Evolutionary conservation across 2,797 vertebrate genomes (phyloP).

Genomic region (Carapus acus): DNA sequence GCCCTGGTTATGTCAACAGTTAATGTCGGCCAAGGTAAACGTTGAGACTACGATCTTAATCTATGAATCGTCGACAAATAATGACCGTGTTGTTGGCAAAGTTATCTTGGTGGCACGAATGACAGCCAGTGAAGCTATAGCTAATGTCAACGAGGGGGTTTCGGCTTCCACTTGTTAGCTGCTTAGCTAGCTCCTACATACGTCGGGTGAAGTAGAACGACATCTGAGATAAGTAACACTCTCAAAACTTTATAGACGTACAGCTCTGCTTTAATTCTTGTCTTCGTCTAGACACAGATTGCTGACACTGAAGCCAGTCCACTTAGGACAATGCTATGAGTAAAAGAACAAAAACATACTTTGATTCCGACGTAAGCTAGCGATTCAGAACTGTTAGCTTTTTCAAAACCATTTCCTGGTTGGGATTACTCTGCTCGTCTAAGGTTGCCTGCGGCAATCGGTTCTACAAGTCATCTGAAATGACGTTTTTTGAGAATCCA

Average conservation of each 20-base stretch:
- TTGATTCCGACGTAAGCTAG: conserved; percentile 45
- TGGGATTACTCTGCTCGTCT: conserved; percentile 23
- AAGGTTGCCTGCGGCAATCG: no score
- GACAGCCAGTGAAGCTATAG: conserved; percentile 54
- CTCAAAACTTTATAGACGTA: background rate
- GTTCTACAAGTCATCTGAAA: background rate
- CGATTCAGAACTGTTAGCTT: conserved; percentile 29
- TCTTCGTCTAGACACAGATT: background rate
- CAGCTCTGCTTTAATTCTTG: background rate
- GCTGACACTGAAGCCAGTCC: background rate
- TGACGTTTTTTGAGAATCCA: background rate
- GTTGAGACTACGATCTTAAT: background rate
- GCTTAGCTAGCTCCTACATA: conserved; percentile 29
- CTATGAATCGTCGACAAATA: conserved; percentile 2
- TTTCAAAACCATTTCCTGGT: conserved; percentile 62
- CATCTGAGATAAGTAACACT: conserved; percentile 18
- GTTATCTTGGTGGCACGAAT: conserved; percentile 38
- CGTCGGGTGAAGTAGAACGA: conserved; percentile 25
- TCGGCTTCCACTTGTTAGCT: conserved; percentile 39
- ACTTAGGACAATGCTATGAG: conserved; percentile 14
- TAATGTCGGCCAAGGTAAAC: conserved; percentile 58
- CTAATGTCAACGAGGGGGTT: conserved; percentile 60
- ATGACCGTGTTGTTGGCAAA: conserved; percentile 19
- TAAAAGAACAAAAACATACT: conserved; percentile 35
- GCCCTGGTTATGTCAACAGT: conserved; percentile 60